phyloP scores from a whole-genome alignment of 2,797 vertebrate genomes.

The Pitangus sulphuratus region DNA sequence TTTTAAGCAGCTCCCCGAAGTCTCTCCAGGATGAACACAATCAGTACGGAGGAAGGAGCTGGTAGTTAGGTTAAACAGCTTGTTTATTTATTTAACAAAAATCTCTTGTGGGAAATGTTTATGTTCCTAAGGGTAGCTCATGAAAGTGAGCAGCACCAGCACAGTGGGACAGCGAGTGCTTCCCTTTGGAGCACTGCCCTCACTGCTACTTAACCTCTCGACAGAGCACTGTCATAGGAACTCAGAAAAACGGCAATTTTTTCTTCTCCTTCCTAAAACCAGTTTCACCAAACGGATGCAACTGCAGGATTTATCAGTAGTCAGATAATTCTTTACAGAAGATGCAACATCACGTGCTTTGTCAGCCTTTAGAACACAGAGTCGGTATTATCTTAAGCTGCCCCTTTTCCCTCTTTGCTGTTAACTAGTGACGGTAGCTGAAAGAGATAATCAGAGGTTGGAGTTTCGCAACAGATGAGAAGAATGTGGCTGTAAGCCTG shows the following conservation, averaged over 20 bases:
- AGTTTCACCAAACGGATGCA: background rate
- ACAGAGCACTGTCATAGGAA: background rate
- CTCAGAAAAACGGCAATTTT: background rate
- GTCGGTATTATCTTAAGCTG: background rate
- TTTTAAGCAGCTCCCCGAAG: background rate
- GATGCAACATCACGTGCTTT: background rate
- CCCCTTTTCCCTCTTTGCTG: background rate
- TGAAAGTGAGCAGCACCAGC: background rate
- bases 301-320: background rate
- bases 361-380: background rate
- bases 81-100: background rate
- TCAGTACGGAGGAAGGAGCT: background rate
- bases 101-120: background rate
- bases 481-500: background rate
- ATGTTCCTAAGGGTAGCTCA: background rate
- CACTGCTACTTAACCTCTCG: background rate
- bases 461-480: background rate
- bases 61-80: background rate
- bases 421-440: background rate
- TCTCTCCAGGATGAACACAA: background rate
- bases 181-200: background rate
- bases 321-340: background rate
- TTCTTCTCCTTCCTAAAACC: background rate
- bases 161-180: background rate
- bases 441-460: background rate